Evolutionary conservation across 2,797 vertebrate genomes (phyloP), one percentile per base, ranked within the genome.

Genomic region (Pseudomugil tenellus): DNA sequence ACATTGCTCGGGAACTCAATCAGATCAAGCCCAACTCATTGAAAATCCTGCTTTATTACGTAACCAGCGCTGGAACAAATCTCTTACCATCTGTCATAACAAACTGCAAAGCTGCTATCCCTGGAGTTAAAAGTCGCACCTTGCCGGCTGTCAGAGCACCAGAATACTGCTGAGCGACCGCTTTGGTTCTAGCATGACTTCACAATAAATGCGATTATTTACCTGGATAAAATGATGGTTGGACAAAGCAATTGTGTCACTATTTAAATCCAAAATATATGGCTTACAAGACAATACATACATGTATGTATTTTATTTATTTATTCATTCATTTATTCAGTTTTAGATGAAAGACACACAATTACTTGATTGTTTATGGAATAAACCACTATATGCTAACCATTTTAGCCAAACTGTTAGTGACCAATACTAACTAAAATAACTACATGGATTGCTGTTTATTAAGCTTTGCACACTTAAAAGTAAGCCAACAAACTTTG

Each of bases 11-110:
- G 73, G 49, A 63, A 26, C 39, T 53, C 68, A 35, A 74, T n/a
- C 46, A 78, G 73, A 74, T 34, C 51, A 49, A 32, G 14, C 26
- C 69, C 46, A 63, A 70, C 62, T 64, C 39, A 68, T 57, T 54
- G 62, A 79, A 74, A 81, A 80, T 83, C 77, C 76, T 77, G 76
- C 72, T n/a, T 79, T 46, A 37, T 80, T 88, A 68, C 72, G 73
- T 88, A 89, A 88, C 70, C 28, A 12, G 76, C 53, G 56, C 29
- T 31, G 83, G 72, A 74, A 67, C 12, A 67, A 78, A 64, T 74
- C 67, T 86, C 74, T 72, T 53, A 70, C 88, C 89, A 91, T 92
- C 89, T 93, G 89, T 74, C 58, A 52, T 21, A 35, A 60, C 79
- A 83, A 79, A 81, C 65, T 64, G 74, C 66, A 70, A 75, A 26